A percentile compares a stretch with the other conserved stretches of the same genome.
These are phyloP conservation scores for Trinectes maculatus DNA, from an alignment of 2,113 vertebrate species.

Conservation along the genomic window DNA sequence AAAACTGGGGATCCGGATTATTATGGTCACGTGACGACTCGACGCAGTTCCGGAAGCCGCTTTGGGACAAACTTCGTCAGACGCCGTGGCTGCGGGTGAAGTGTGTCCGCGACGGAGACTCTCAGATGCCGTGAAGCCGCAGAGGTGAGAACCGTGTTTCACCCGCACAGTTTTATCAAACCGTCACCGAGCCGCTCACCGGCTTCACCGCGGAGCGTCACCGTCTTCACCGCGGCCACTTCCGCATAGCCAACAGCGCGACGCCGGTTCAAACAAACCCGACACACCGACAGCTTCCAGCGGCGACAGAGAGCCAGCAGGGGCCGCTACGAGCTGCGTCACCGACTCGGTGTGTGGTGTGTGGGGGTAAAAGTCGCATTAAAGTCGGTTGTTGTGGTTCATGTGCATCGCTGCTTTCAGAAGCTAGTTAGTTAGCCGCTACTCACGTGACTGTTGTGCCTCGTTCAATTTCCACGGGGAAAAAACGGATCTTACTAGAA, in stretches of 20 bases:
- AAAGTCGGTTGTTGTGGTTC: not conserved
- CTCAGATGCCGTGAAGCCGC: no score
- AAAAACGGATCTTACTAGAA: not conserved
- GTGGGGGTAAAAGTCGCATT: not conserved
- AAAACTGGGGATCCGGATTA: slow-evolving; percentile 25
- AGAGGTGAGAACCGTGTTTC: no score
- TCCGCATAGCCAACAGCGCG: slow-evolving; percentile 1
- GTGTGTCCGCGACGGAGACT: no score
- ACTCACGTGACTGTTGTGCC: not conserved
- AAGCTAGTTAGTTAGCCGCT: not conserved
- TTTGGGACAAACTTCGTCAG: slow-evolving; percentile 25
- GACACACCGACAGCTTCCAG: not conserved
- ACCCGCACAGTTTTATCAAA: no score
- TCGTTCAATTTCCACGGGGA: not conserved
- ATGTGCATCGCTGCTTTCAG: not conserved
- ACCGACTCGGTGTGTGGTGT: not conserved
- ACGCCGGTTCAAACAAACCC: slow-evolving; percentile 2
- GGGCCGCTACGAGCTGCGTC: not conserved
- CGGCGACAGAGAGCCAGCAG: not conserved
- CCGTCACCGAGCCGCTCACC: no score
- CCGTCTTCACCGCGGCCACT: not conserved
- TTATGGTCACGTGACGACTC: slow-evolving; percentile 59
- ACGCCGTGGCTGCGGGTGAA: no score
- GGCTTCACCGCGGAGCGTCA: no score
- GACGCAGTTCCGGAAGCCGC: slow-evolving; percentile 23